Percentiles rank a stretch among this genome's conserved stretches.
phyloP scores from a whole-genome alignment of 2,797 vertebrate species.

The Chaetophractus vellerosus region DNA sequence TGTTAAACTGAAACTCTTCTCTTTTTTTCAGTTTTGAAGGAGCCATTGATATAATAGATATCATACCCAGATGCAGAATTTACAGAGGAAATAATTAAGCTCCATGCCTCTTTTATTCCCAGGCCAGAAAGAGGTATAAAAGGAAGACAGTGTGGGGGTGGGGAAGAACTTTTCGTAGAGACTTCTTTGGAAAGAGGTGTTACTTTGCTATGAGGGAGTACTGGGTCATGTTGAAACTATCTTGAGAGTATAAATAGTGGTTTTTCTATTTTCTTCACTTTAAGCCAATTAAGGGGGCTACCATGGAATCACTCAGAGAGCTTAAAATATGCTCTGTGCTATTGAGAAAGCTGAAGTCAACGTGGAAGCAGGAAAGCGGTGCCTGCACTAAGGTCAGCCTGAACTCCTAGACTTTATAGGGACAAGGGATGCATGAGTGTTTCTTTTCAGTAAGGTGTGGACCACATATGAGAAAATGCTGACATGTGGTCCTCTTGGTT shows the following conservation, averaged over 20 bases:
- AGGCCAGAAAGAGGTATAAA: not conserved
- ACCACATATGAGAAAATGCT: not conserved
- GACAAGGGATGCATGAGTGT: not conserved
- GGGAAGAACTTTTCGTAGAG: not conserved
- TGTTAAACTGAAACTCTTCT: not conserved
- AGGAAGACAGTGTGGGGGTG: no score
- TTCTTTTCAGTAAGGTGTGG: not conserved
- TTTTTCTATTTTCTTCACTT: constrained; percentile 7
- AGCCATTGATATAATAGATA: not conserved
- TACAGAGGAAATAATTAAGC: not conserved
- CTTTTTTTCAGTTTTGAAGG: constrained; percentile 16
- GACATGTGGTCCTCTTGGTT: not conserved
- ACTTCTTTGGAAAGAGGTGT: not conserved
- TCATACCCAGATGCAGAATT: not conserved
- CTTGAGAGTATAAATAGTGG: not conserved
- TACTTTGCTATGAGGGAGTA: not conserved
- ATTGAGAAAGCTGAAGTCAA: not conserved
- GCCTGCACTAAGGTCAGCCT: not conserved
- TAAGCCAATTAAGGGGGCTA: not conserved
- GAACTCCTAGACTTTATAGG: not conserved
- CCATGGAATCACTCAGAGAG: constrained; percentile 13
- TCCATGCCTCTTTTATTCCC: not conserved
- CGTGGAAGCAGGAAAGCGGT: not conserved
- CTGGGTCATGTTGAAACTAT: not conserved
- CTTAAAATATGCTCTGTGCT: not conserved